A percentile compares a stretch with the other conserved stretches of the same genome.
Evolutionary conservation across 2,888 invertebrate species (phyloP).

Genomic region (Lamellibrachia satsuma): DNA sequence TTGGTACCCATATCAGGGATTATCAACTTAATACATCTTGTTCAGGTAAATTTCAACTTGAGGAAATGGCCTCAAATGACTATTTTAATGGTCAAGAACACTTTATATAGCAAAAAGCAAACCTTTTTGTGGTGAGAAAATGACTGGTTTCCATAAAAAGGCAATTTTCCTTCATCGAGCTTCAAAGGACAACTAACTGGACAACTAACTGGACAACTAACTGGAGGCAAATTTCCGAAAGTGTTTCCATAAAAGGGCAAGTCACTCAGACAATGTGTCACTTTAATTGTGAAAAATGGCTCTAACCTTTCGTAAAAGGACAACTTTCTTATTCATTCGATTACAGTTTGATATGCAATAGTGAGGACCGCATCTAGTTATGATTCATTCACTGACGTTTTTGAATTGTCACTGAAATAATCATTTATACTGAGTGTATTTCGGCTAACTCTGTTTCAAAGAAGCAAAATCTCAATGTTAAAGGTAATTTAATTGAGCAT

Average conservation of each 20-base stretch:
- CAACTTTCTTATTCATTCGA: background rate
- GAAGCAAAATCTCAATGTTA: background rate
- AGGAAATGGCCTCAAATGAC: background rate
- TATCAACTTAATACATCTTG: background rate
- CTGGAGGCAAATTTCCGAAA: background rate
- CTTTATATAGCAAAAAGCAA: background rate
- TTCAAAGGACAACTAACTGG: background rate
- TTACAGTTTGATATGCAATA: background rate
- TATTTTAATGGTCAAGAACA: background rate
- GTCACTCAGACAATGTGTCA: background rate
- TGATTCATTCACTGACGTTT: background rate
- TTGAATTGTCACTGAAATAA: background rate
- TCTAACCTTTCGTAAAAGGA: background rate
- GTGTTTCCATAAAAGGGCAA: background rate
- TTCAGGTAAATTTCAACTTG: background rate
- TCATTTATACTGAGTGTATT: background rate
- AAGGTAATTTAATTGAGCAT: background rate
- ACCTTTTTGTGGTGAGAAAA: background rate
- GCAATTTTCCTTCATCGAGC: background rate
- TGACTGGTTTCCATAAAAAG: background rate
- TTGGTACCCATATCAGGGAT: background rate
- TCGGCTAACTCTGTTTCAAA: background rate
- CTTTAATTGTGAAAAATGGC: background rate
- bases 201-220: background rate
- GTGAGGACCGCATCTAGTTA: background rate